phyloP scores from a whole-genome alignment of 1,140 invertebrate species.

The Bombus vancouverensis region DNA sequence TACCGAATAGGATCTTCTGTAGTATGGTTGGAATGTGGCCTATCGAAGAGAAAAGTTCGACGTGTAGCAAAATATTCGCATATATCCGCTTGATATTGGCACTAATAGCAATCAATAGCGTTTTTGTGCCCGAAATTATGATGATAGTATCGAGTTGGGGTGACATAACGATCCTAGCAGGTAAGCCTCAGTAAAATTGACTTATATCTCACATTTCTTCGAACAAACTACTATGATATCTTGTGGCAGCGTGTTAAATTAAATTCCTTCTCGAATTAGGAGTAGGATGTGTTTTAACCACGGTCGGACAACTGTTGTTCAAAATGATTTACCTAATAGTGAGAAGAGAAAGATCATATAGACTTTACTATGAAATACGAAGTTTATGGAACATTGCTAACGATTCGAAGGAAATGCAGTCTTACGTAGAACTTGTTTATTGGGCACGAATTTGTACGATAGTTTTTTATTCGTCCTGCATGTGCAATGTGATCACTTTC shows the following conservation, averaged over 20 bases:
- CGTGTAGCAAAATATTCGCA: conserved; percentile 10
- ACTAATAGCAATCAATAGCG: background rate
- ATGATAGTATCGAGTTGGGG: conserved; percentile 27
- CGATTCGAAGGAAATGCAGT: conserved; percentile 18
- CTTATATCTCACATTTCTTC: background rate
- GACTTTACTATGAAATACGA: conserved; percentile 37
- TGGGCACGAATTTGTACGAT: conserved; percentile 32
- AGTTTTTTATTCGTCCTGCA: conserved; percentile 10
- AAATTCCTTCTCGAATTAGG: conserved; percentile 15
- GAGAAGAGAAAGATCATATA: background rate
- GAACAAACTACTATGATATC: background rate
- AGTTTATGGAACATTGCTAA: conserved; percentile 35
- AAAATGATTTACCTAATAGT: conserved; percentile 53
- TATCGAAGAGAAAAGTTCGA: conserved; percentile 23
- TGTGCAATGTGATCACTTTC: conserved; percentile 25
- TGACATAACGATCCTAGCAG: conserved; percentile 18
- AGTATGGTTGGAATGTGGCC: conserved; percentile 37
- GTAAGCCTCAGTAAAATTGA: background rate
- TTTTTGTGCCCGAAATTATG: conserved; percentile 30
- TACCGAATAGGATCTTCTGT: conserved; percentile 39
- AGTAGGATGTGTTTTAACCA: conserved; percentile 51
- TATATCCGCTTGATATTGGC: conserved; percentile 15
- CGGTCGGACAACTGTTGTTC: conserved; percentile 46
- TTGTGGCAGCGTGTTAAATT: no score
- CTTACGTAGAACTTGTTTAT: conserved; percentile 29